phyloP scores from a whole-genome alignment of 2,888 invertebrate species.

The Hypsopygia costalis region DNA sequence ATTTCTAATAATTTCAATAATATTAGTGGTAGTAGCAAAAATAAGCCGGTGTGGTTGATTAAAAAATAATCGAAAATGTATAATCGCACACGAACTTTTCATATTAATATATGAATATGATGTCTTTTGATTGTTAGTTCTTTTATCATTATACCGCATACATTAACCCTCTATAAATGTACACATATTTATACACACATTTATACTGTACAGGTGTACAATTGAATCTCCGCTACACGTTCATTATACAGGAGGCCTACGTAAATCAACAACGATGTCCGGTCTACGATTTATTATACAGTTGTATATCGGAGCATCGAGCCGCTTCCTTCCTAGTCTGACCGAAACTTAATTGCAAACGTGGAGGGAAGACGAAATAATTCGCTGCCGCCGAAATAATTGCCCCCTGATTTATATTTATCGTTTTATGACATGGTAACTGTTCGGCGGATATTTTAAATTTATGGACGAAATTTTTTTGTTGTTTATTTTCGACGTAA shows the following conservation, averaged over 20 bases:
- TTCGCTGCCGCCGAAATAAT: conserved; percentile 48
- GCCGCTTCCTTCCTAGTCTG: conserved; percentile 49
- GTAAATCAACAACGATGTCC: conserved; percentile 54
- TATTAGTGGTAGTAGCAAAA: no score
- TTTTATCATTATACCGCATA: no score
- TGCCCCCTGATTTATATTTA: conserved; percentile 53
- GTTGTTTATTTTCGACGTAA: conserved; percentile 6
- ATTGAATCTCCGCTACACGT: conserved; percentile 13
- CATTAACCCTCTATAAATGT: no score
- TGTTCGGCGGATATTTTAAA: conserved; percentile 47
- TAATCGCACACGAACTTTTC: no score
- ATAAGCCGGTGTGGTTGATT: no score
- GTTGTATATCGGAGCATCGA: conserved; percentile 51
- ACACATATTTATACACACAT: no score
- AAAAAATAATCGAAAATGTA: no score
- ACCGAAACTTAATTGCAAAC: conserved; percentile 49
- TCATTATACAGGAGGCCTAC: conserved; percentile 36
- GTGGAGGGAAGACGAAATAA: conserved; percentile 52
- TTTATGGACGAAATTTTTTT: conserved; percentile 32
- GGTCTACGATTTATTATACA: conserved; percentile 47
- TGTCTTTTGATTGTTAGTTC: no score
- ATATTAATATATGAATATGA: no score
- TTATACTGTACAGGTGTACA: background rate
- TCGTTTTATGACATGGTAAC: conserved; percentile 48
- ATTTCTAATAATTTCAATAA: no score